Conservation (phyloP, 2,113 vertebrate species). For the Progne subis region DNA sequence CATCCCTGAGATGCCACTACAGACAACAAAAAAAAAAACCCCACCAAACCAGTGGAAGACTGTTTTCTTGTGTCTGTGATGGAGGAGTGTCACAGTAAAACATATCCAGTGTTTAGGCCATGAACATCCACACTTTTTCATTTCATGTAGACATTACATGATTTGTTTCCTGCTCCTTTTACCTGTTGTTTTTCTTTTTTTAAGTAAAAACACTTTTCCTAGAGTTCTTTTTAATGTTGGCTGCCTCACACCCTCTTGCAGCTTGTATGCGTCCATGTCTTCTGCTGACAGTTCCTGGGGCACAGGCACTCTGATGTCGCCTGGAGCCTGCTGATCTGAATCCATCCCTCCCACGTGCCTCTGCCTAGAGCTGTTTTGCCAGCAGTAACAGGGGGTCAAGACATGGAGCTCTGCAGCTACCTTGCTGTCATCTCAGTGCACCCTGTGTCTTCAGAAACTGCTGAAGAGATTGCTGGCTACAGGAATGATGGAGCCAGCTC, state of each 20-base stretch:
- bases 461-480: not conserved
- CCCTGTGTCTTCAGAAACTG: not conserved
- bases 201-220: not conserved
- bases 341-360: not conserved
- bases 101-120: not conserved
- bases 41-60: not conserved
- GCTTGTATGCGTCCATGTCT: fast-evolving
- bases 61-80: not conserved
- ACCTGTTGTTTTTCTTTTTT: not conserved
- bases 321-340: not conserved
- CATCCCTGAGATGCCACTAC: not conserved
- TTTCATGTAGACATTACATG: not conserved
- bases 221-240: not conserved
- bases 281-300: not conserved
- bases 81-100: not conserved
- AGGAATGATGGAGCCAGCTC: not conserved
- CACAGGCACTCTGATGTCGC: not conserved
- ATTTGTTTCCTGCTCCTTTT: not conserved
- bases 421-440: not conserved
- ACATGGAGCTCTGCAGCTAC: not conserved
- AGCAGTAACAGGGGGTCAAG: not conserved
- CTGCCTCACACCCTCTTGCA: not conserved
- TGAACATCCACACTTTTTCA: not conserved
- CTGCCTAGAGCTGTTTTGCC: not conserved
- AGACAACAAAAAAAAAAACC: not conserved